These are phyloP conservation scores for Fistularia tabacaria DNA, from an alignment of 2,797 vertebrate species.

Conservation along the genomic window DNA sequence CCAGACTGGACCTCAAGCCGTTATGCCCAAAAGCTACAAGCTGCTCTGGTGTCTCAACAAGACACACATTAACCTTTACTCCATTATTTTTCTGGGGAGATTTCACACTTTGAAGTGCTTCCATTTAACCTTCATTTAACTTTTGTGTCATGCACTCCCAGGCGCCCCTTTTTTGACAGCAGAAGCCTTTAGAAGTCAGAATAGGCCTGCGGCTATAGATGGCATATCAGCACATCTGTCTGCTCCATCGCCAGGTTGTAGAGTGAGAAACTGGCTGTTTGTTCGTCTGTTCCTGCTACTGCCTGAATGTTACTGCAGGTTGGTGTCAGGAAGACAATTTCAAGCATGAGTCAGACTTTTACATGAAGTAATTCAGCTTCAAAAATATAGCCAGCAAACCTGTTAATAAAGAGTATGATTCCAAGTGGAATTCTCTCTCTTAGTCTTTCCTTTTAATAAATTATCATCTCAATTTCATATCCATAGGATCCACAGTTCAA, in stretches of 20 bases:
- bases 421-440: no score
- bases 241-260: constrained; percentile 48
- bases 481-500: no score
- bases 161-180: constrained; percentile 62
- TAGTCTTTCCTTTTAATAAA: no score
- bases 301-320: constrained; percentile 18
- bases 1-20: constrained; percentile 57
- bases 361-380: constrained; percentile 5
- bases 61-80: constrained; percentile 72
- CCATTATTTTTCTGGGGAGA: constrained; percentile 59
- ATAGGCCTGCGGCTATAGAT: constrained; percentile 64
- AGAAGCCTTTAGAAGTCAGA: constrained; percentile 70
- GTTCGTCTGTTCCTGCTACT: constrained; percentile 18
- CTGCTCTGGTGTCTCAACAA: constrained; percentile 71
- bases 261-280: constrained; percentile 42
- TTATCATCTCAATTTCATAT: no score
- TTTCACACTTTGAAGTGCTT: constrained; percentile 72
- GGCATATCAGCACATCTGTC: constrained; percentile 73
- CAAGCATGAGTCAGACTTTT: constrained; percentile 14
- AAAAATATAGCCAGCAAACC: no score
- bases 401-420: no score
- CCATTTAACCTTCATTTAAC: constrained; percentile 77
- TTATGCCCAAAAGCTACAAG: constrained; percentile 70
- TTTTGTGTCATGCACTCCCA: constrained; percentile 62
- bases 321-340: constrained; percentile 34